A percentile compares a stretch with the other conserved stretches of the same genome.
These are phyloP conservation scores for Tenthredo notha DNA, from an alignment of 2,888 invertebrate species.

Conservation along the genomic window DNA sequence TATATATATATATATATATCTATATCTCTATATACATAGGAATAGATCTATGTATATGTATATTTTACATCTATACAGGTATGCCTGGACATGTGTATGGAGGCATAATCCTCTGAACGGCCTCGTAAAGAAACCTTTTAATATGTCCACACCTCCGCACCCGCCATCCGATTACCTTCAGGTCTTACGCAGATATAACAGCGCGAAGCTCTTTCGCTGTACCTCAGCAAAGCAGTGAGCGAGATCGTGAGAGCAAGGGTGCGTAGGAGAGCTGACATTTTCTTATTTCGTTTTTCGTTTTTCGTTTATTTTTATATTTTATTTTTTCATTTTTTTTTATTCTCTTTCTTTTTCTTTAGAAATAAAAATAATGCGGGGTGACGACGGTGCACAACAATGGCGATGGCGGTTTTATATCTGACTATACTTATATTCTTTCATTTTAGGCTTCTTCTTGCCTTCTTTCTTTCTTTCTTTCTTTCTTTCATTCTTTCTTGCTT, in stretches of 20 bases:
- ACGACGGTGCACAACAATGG: slow-evolving; percentile 37
- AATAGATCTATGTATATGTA: background rate
- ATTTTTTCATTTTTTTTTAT: background rate
- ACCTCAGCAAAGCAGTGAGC: background rate
- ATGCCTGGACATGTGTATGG: background rate
- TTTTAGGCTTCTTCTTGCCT: slow-evolving; percentile 6
- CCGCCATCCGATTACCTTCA: slow-evolving; percentile 41
- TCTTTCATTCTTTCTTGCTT: background rate
- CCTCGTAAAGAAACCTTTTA: slow-evolving; percentile 74
- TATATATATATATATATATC: background rate
- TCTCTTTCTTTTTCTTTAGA: background rate
- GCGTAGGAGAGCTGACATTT: background rate
- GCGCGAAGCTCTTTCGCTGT: slow-evolving; percentile 33
- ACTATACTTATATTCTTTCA: slow-evolving; percentile 36
- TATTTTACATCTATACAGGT: background rate
- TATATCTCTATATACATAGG: slow-evolving; percentile 9
- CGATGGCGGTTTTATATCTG: slow-evolving; percentile 33
- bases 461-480: slow-evolving; percentile 16
- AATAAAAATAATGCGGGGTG: slow-evolving; percentile 39
- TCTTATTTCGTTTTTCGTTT: background rate
- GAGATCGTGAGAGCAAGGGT: slow-evolving; percentile 4
- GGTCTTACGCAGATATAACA: slow-evolving; percentile 49
- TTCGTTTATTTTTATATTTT: background rate
- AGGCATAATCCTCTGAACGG: slow-evolving; percentile 70
- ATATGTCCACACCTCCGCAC: slow-evolving; percentile 63